phyloP scores from a whole-genome alignment of 2,888 invertebrate species.

The Ellobium chinense region DNA sequence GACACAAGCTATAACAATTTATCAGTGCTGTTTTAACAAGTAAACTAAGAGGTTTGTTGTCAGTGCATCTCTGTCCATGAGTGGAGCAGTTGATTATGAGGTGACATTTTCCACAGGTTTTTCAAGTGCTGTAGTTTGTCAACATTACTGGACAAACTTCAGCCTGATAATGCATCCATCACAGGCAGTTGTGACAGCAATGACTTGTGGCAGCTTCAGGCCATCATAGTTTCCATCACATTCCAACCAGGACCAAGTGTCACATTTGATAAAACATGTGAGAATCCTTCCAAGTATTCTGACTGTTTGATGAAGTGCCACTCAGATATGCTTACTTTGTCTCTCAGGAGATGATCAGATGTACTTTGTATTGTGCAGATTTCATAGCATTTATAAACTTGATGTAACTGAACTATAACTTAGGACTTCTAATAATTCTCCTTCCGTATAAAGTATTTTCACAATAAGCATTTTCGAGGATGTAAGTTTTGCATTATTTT shows the following conservation, averaged over 20 bases:
- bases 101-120: slow-evolving; percentile 60
- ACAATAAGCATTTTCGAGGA: no score
- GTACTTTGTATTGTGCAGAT: background rate
- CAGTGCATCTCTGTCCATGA: no score
- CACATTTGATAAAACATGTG: slow-evolving; percentile 44
- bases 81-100: no score
- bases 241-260: slow-evolving; percentile 28
- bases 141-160: slow-evolving; percentile 53
- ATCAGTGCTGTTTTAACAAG: no score
- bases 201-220: slow-evolving; percentile 50
- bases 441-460: no score
- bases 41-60: no score
- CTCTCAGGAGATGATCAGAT: no score
- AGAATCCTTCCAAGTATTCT: slow-evolving; percentile 2
- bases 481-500: no score
- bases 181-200: background rate
- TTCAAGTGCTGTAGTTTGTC: slow-evolving; percentile 67
- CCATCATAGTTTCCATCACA: slow-evolving; percentile 42
- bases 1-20: no score
- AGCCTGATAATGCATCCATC: slow-evolving; percentile 26
- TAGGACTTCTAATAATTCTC: no score
- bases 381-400: background rate
- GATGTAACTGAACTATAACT: background rate
- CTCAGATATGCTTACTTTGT: no score
- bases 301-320: no score